These are phyloP conservation scores for Anagrus nilaparvatae DNA, from an alignment of 1,140 invertebrate species.

Conservation along the genomic window DNA sequence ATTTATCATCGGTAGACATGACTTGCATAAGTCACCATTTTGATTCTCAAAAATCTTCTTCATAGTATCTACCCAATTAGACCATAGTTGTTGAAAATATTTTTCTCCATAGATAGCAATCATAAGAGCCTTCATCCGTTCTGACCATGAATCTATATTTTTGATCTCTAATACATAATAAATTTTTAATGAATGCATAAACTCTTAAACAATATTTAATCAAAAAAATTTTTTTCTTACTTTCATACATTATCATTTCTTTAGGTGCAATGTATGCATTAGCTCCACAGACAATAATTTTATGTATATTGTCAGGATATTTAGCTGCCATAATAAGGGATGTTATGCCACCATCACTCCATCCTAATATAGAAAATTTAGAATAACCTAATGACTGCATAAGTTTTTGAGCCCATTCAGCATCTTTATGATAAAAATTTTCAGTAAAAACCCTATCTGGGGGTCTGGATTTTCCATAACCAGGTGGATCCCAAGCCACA, in stretches of 20 bases:
- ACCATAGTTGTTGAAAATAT: conserved; percentile 60
- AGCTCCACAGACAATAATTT: conserved; percentile 67
- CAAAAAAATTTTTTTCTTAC: conserved; percentile 23
- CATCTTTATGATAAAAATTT: conserved; percentile 69
- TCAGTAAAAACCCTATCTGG: conserved; percentile 58
- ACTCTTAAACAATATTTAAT: not conserved
- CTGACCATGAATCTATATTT: conserved; percentile 71
- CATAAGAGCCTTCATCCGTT: conserved; percentile 62
- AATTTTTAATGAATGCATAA: not conserved
- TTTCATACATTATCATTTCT: conserved; percentile 56
- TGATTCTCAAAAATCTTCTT: conserved; percentile 44
- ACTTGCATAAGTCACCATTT: conserved; percentile 63
- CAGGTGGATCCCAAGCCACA: conserved; percentile 80
- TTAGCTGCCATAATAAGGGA: conserved; percentile 63
- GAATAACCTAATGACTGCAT: conserved; percentile 60
- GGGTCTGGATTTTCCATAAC: conserved; percentile 76
- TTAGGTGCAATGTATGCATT: conserved; percentile 62
- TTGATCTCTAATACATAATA: conserved; percentile 36
- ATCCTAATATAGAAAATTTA: conserved; percentile 73
- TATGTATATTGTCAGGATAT: conserved; percentile 55
- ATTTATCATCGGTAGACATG: conserved; percentile 49
- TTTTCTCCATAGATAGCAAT: conserved; percentile 65
- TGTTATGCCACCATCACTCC: conserved; percentile 82
- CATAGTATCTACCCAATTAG: conserved; percentile 60
- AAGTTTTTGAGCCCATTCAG: conserved; percentile 54